phyloP scores from a whole-genome alignment of 2,113 vertebrate genomes.

The Polyodon spathula region DNA sequence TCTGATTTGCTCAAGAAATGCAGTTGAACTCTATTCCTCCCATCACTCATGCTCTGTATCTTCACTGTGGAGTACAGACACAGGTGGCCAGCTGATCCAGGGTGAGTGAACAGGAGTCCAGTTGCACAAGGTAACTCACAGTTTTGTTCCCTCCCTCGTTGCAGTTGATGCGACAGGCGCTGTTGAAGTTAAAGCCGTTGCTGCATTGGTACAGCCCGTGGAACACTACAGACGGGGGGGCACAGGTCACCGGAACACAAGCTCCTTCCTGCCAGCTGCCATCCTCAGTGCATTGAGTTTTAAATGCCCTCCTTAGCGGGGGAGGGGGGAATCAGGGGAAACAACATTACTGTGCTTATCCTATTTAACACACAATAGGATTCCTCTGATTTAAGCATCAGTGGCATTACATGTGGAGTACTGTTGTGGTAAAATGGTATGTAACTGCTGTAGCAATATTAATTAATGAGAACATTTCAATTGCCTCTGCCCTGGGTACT shows the following conservation, averaged over 20 bases:
- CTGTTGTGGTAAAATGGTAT: too few species aligned
- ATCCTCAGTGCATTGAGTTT: constrained; percentile 86
- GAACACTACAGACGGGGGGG: constrained; percentile 79
- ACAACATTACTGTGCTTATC: neutral
- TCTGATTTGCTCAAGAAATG: too few species aligned
- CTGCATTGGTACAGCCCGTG: constrained; percentile 87
- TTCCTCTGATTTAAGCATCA: neutral
- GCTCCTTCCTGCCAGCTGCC: constrained; percentile 82
- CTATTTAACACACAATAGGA: neutral
- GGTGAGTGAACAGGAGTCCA: too few species aligned
- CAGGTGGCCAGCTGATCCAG: too few species aligned
- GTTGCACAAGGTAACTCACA: constrained; percentile 54
- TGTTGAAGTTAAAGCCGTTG: constrained; percentile 86
- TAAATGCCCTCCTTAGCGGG: constrained; percentile 75
- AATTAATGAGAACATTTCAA: too few species aligned
- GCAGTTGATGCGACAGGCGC: constrained; percentile 82
- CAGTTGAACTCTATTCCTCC: too few species aligned
- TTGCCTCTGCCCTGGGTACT: too few species aligned
- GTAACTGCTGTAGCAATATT: too few species aligned
- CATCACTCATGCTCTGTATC: too few species aligned
- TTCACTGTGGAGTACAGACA: too few species aligned
- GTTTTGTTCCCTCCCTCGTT: constrained; percentile 64
- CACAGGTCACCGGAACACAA: constrained; percentile 87
- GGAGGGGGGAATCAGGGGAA: constrained; percentile 15
- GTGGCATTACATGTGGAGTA: too few species aligned